phyloP scores from a whole-genome alignment of 2,113 vertebrate species.

The Prionailurus viverrinus region DNA sequence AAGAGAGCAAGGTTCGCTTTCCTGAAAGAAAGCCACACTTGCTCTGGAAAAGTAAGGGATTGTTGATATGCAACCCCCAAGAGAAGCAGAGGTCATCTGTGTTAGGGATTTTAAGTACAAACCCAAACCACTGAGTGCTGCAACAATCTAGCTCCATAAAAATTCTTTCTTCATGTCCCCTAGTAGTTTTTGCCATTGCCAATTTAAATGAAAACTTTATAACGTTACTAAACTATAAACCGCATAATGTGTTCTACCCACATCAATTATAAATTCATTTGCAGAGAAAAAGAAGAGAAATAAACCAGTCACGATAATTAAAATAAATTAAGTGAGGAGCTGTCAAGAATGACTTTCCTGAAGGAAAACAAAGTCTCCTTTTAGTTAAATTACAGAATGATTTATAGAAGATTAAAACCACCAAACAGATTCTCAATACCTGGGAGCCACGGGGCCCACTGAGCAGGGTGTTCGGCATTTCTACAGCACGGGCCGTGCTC shows the following conservation, averaged over 20 bases:
- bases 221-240: slow-evolving; percentile 52
- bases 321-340: slow-evolving; percentile 63
- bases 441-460: neutral
- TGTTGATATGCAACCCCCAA: neutral
- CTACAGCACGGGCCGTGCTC: neutral
- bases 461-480: neutral
- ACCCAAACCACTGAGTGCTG: neutral
- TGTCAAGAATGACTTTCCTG: slow-evolving; percentile 37
- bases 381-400: slow-evolving; percentile 59
- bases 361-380: slow-evolving; percentile 65
- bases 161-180: slow-evolving; percentile 37
- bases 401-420: slow-evolving; percentile 66
- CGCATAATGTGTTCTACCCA: slow-evolving; percentile 54
- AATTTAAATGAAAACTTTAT: slow-evolving; percentile 64
- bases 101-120: neutral
- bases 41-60: neutral
- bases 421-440: slow-evolving; percentile 40
- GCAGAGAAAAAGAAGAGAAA: slow-evolving; percentile 36
- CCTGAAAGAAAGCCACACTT: slow-evolving; percentile 11
- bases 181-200: neutral
- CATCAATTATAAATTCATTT: slow-evolving; percentile 76
- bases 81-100: neutral
- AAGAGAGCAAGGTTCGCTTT: slow-evolving; percentile 20
- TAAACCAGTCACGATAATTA: slow-evolving; percentile 69
- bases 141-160: slow-evolving; percentile 32